Evolutionary conservation across 1,140 invertebrate species (phyloP).

Genomic region (Halesus radiatus): DNA sequence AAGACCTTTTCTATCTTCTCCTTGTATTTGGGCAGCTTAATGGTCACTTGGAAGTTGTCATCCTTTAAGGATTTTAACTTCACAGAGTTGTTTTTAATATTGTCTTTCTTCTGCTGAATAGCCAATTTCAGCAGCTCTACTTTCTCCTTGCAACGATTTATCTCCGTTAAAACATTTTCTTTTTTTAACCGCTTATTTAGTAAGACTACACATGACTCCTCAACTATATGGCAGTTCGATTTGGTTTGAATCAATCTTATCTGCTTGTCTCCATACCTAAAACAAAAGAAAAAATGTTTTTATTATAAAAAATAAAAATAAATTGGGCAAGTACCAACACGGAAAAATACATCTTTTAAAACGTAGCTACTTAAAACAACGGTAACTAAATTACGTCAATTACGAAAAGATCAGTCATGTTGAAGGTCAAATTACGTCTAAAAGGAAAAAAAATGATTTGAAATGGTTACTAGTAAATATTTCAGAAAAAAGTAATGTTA

Average conservation of each 20-base stretch:
- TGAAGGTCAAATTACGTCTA: too few relatives aligned
- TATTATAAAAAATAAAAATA: too few relatives aligned
- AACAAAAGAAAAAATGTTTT: too few relatives aligned
- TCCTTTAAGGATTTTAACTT: conserved; percentile 70
- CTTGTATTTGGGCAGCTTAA: conserved; percentile 74
- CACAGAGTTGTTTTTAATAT: conserved; percentile 70
- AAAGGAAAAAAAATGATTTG: too few relatives aligned
- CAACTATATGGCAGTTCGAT: conserved; percentile 70
- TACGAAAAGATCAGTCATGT: too few relatives aligned
- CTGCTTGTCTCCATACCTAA: conserved; percentile 77
- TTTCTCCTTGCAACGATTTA: conserved; percentile 75
- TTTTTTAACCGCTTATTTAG: conserved; percentile 72
- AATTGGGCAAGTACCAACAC: too few relatives aligned
- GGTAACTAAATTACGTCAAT: neutral
- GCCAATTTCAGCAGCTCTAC: conserved; percentile 74
- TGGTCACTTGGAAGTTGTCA: conserved; percentile 70
- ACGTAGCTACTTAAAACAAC: too few relatives aligned
- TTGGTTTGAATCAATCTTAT: conserved; percentile 72
- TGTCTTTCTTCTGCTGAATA: conserved; percentile 75
- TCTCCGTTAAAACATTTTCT: conserved; percentile 74
- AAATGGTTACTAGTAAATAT: too few relatives aligned
- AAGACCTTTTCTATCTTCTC: conserved; percentile 75
- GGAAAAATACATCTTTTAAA: too few relatives aligned
- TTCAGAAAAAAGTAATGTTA: too few relatives aligned
- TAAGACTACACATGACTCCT: conserved; percentile 73